Evolutionary conservation across 2,113 vertebrate species (phyloP), one percentile per base, ranked within the genome.

Genomic region (Ammodytes dubius): DNA sequence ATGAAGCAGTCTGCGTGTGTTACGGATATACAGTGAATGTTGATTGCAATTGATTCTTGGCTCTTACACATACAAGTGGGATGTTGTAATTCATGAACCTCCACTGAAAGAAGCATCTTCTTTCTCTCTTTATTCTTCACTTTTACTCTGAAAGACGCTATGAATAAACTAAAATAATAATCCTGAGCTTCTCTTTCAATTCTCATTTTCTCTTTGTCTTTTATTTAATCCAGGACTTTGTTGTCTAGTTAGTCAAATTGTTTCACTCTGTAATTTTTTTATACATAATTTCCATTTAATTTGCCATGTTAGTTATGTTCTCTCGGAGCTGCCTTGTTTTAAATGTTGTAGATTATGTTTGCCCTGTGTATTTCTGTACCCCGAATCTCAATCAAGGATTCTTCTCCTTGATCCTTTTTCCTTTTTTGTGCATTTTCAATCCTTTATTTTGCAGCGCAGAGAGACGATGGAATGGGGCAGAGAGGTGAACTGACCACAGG

Each of bases 21-120:
- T 40, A 2, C 63, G 27, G 40, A 37, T 11, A 59, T 35, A 17
- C 7, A 2, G 6, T n/a, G 37, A n/a, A 60, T 54, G 59, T 35
- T 54, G 14, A 52, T 74, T 59, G 43, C 70, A 56, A 73, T 67
- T 43, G 37, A 4, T 13, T 58, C 40, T 45, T 35, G 11, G 47
- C 8, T 13, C 47, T 64, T 56, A 58, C 17, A 65, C 17, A n/a
- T 13, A 35, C 46, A 42, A 47, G 47, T 4, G 15, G 17, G 54
- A 72, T 60, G 35, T 50, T 50, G 4, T 72, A 67, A 58, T 64
- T 14, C 37, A 49, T 71, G 42, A 72, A 64, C 63, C 63, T 58
- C 12, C 35, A 40, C 46, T 42, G 14, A 57, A 9, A 2, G 19
- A 58, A 54, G 50, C 39, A 11, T 50, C 19, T 13, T 42, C 42